Evolutionary conservation across 2,797 vertebrate species (phyloP).

Genomic region (Lerista edwardsae): DNA sequence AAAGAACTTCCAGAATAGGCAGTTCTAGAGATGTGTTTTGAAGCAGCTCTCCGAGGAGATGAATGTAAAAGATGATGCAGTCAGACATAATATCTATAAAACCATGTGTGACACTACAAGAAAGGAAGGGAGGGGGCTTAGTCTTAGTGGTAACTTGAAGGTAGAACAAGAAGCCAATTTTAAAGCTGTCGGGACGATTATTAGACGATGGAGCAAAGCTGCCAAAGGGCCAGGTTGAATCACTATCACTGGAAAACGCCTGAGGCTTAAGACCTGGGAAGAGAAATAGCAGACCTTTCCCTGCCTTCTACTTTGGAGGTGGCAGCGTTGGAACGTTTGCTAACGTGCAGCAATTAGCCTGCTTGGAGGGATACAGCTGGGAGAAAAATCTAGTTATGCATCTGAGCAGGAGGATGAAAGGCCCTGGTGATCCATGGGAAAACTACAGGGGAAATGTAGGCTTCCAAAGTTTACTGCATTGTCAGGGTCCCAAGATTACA

Average conservation of each 20-base stretch:
- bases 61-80: conserved; percentile 50
- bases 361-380: background rate
- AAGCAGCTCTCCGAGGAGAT: conserved; percentile 45
- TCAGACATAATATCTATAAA: conserved; percentile 8
- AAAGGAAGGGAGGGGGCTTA: conserved; percentile 23
- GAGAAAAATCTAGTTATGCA: too few species aligned
- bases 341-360: background rate
- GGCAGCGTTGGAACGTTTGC: background rate
- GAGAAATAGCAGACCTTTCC: fast-evolving
- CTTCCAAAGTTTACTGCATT: too few species aligned
- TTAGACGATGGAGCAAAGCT: background rate
- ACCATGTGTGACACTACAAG: background rate
- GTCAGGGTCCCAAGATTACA: too few species aligned
- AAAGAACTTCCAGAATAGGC: conserved; percentile 52
- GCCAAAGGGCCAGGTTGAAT: background rate
- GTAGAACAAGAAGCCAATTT: conserved; percentile 8
- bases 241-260: background rate
- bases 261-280: background rate
- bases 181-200: background rate
- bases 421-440: too few species aligned
- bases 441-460: too few species aligned
- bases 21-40: conserved; percentile 40
- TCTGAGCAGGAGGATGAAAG: too few species aligned
- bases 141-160: conserved; percentile 11
- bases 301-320: background rate